These are phyloP conservation scores for Formica aserva DNA, from an alignment of 2,888 invertebrate genomes.

Conservation along the genomic window DNA sequence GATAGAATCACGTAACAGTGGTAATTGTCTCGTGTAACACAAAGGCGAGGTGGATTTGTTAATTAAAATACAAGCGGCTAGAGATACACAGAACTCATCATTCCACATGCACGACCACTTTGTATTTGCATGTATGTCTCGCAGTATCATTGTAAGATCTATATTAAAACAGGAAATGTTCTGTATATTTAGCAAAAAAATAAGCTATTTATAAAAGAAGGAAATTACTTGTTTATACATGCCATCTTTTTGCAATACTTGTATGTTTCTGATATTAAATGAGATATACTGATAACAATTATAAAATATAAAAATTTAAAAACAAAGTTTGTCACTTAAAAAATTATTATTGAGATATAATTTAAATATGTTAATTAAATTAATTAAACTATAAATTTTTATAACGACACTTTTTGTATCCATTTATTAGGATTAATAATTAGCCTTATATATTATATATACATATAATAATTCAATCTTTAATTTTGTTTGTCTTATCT, in stretches of 20 bases:
- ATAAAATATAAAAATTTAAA: background rate
- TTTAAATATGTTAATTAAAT: background rate
- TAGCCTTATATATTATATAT: background rate
- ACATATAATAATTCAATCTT: background rate
- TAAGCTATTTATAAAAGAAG: background rate
- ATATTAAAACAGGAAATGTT: background rate
- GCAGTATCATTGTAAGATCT: background rate
- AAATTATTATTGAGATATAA: background rate
- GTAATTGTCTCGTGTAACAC: conserved; percentile 17
- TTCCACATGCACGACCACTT: background rate
- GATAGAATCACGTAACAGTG: conserved; percentile 1
- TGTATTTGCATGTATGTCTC: background rate
- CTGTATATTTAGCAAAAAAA: background rate
- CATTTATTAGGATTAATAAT: background rate
- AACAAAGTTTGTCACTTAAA: background rate
- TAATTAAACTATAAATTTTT: background rate
- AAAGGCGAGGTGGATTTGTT: conserved; percentile 13
- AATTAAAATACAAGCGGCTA: conserved; percentile 15
- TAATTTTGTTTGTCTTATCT: background rate
- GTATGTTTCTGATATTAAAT: background rate
- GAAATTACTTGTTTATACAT: background rate
- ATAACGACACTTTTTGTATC: background rate
- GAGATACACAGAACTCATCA: background rate
- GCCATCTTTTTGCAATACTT: background rate
- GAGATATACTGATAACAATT: background rate